These are phyloP conservation scores for Mormyrus lacerda DNA, from an alignment of 2,113 vertebrate species.

Conservation along the genomic window DNA sequence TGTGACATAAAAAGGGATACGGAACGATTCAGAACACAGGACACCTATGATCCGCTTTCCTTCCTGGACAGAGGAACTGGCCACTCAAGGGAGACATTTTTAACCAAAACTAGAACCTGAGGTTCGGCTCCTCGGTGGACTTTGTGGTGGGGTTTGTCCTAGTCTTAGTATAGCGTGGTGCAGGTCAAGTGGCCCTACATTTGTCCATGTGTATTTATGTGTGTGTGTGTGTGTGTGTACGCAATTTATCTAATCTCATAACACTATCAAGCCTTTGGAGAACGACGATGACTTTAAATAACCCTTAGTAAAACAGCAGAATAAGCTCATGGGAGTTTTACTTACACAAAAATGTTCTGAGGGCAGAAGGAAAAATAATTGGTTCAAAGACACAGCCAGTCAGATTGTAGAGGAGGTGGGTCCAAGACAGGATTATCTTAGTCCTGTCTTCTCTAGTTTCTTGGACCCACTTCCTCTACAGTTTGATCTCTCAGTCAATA, in stretches of 20 bases:
- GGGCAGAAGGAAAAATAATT: too few relatives aligned
- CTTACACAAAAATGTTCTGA: too few relatives aligned
- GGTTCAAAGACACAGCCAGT: too few relatives aligned
- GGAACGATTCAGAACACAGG: conserved; percentile 37
- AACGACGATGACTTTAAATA: conserved; percentile 31
- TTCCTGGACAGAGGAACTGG: background rate
- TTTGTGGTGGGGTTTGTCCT: background rate
- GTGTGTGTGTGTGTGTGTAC: conserved; percentile 7
- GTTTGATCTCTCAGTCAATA: too few relatives aligned
- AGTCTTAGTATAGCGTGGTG: background rate
- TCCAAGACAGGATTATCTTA: too few relatives aligned
- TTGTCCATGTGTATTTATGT: background rate
- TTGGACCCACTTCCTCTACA: too few relatives aligned
- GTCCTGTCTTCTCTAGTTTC: too few relatives aligned
- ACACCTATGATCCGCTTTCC: conserved; percentile 25
- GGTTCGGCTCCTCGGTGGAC: background rate
- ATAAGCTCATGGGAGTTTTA: too few relatives aligned
- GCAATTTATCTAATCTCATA: conserved; percentile 29
- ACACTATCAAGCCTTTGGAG: conserved; percentile 43
- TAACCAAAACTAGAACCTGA: background rate
- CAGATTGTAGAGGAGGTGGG: too few relatives aligned
- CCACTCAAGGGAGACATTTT: conserved; percentile 14
- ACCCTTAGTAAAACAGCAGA: conserved; percentile 16
- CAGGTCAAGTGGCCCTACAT: background rate
- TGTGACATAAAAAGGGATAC: conserved; percentile 45